Evolutionary conservation across 2,797 vertebrate species (phyloP).

Genomic region (Ctenopoma multispine): DNA sequence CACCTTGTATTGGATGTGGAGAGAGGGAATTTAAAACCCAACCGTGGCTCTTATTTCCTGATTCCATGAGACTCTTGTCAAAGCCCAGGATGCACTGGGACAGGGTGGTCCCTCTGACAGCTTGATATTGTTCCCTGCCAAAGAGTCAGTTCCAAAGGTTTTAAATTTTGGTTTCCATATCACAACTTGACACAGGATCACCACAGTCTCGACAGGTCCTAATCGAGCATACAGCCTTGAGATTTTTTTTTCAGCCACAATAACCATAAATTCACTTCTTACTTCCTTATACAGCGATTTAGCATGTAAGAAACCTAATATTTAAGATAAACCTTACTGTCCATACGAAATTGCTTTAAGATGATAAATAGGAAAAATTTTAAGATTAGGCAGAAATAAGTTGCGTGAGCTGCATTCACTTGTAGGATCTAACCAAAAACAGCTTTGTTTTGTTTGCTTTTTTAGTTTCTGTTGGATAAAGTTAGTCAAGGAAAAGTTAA

Average conservation of each 20-base stretch:
- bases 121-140: constrained; percentile 56
- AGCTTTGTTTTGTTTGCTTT: constrained; percentile 26
- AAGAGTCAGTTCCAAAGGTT: constrained; percentile 38
- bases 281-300: constrained; percentile 21
- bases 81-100: constrained; percentile 63
- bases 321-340: constrained; percentile 10
- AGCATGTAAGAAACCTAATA: constrained; percentile 4
- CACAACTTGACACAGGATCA: constrained; percentile 34
- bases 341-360: constrained; percentile 30
- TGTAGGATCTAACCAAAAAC: constrained; percentile 29
- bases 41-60: constrained; percentile 65
- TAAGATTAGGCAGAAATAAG: constrained; percentile 29
- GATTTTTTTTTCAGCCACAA: constrained; percentile 14
- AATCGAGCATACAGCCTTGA: constrained; percentile 21
- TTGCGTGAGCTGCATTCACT: not conserved
- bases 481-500: constrained; percentile 69
- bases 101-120: constrained; percentile 64
- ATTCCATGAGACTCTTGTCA: constrained; percentile 47
- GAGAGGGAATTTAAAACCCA: constrained; percentile 67
- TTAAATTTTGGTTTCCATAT: constrained; percentile 58
- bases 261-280: constrained; percentile 20
- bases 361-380: constrained; percentile 24
- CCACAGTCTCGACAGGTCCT: constrained; percentile 30
- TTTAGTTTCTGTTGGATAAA: constrained; percentile 19
- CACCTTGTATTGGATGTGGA: constrained; percentile 48